Evolutionary conservation across 2,888 invertebrate genomes (phyloP), one percentile per base, ranked within the genome.

Genomic region (Sicus ferrugineus): DNA sequence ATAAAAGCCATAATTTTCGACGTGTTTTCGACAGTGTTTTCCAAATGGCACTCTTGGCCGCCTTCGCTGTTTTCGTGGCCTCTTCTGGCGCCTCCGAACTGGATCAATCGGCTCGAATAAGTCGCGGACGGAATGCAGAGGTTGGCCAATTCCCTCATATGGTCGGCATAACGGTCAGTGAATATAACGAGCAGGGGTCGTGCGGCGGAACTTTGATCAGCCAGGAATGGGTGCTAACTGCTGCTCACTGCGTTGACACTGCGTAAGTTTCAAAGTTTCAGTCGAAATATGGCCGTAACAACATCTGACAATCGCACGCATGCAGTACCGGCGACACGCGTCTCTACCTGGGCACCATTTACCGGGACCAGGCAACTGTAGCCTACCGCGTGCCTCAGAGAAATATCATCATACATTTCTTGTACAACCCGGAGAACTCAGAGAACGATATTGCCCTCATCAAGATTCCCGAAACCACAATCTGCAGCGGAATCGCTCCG

Each of bases 161-260:
- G 7, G 38, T 38, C 38, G 7, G 38, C 14, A 38, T 38, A 7
- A 14, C 7, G 38, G 14, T 7, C 14, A 9, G 14, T 38, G 38
- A 38, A 7, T 38, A 9, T 19, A 6, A 52, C 52, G 9, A 14
- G 9, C 52, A 26, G 4, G 21, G 9, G n/a, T 9, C 21, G 5
- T 75, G 75, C 28, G 74, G 74, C 56, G 73, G 74, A 14, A 23
- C 68, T 38, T 34, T 70, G 23, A 70, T 70, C 19, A n/a, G 54
- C 2, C 19, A 26, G 3, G 11, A 52, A 30, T 71, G 59, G 52
- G 46, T 68, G 52, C 11, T 71, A n/a, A 71, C 71, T 23, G 68
- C 71, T n/a, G 71, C 71, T 30, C 68, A 68, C 48, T 71, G 71
- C 54, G 28, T 54, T 19, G 21, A 65, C 14, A 52, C n/a, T n/a